Base-by-base conservation (phyloP, 2,113 vertebrate genomes). In the Xenopus laevis region DNA sequence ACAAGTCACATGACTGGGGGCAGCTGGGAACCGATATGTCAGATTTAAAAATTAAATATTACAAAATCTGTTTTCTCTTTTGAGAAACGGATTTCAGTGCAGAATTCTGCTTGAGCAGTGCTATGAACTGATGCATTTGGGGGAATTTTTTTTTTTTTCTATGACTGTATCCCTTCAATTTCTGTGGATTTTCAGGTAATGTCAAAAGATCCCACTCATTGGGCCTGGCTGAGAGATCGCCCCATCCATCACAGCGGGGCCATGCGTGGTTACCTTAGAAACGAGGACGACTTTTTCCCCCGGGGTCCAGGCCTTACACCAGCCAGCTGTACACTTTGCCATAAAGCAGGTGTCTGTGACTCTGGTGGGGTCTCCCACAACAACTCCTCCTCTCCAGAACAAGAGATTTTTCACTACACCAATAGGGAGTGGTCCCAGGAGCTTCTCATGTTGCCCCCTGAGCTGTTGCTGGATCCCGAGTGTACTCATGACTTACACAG, bases 211-310 rank as follows among this genome's bases (percentile, higher is more conserved):
- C 85, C 84, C 0, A 68, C 68, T 11, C 85, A 85, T 18, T 86
- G 87, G 83, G 85, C 80, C 18, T 88, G 87, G 84, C 74, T 74
- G 2, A 72, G 82, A 4, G 81, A 84, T 13, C 77, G 83, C 2
- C 71, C 68, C 0, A 16, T 67, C 18, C 83, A 82, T 71, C 86
- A 84, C 3, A 79, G 86, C 0, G 84, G 81, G 7, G 87, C 82
- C 3, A 52, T 72, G 4, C 78, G 81, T 59, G 71, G 65, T 21
- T 84, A 71, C 62, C 58, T 77, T 2, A 40, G 62, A 65, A 66
- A 58, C 7, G 79, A 83, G 11, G 55, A 68, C 0, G 60, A 70
- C 3, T 16, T 65, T 1, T 52, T 80, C 3, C 81, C 80, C 0
- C 18, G 68, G 13, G 78, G 67, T 11, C 83, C 84, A 0, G 74